A percentile compares a stretch with the other conserved stretches of the same genome.
Conservation (phyloP, 1,140 invertebrate species). For the Hyposmocoma kahamanoa region DNA sequence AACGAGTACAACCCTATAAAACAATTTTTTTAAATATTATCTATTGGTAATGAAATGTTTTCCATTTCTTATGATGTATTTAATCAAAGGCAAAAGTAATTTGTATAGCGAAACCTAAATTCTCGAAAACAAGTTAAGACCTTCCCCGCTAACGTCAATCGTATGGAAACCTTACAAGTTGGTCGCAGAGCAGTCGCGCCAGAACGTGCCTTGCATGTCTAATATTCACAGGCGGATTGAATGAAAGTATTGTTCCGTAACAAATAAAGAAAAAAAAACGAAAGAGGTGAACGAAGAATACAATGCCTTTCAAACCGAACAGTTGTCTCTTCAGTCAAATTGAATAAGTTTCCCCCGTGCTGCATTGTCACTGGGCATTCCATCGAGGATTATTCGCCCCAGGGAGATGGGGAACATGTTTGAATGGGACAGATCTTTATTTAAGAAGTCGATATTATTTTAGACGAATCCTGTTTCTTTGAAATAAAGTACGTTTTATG, state of each 20-base stretch:
- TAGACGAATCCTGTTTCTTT: too few relatives aligned
- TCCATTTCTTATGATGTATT: background rate
- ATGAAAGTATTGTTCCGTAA: conserved; percentile 57
- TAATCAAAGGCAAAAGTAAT: background rate
- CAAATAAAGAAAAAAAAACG: conserved; percentile 42
- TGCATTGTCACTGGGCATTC: too few relatives aligned
- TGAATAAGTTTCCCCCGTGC: conserved; percentile 64
- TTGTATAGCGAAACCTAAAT: too few relatives aligned
- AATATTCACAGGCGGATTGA: conserved; percentile 45
- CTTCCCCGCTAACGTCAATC: conserved; percentile 24
- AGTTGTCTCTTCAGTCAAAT: conserved; percentile 61
- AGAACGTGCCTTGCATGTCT: conserved; percentile 48
- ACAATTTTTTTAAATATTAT: too few relatives aligned
- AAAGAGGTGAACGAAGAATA: conserved; percentile 38
- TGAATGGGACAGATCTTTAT: too few relatives aligned
- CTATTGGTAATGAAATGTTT: too few relatives aligned
- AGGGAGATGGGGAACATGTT: too few relatives aligned
- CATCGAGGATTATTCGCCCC: too few relatives aligned
- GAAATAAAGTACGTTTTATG: too few relatives aligned
- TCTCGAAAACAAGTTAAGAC: too few relatives aligned
- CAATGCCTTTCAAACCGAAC: conserved; percentile 59
- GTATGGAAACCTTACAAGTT: conserved; percentile 23
- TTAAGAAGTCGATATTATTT: too few relatives aligned
- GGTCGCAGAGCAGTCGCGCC: conserved; percentile 38
- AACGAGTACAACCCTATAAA: too few relatives aligned